Evolutionary conservation across 64 coral and sea anemone genomes (phyloP).

Genomic region (Pocillopora verrucosa): DNA sequence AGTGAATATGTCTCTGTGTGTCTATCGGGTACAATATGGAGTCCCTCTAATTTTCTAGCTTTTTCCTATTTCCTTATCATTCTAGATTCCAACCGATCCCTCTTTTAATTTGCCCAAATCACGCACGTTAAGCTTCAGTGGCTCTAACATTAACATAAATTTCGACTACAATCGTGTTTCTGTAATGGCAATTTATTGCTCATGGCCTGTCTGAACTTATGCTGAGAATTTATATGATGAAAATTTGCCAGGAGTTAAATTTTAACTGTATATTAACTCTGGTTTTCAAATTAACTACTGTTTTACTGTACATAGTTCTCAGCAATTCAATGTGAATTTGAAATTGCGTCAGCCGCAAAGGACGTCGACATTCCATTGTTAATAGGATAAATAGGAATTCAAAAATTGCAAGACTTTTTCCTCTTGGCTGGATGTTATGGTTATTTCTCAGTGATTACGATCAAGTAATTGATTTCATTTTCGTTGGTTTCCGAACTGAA

Average conservation of each 20-base stretch:
- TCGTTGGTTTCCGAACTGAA: background rate
- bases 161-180: background rate
- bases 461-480: background rate
- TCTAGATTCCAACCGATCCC: background rate
- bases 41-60: constrained; percentile 23
- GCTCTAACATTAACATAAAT: background rate
- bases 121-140: background rate
- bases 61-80: background rate
- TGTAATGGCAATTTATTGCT: background rate
- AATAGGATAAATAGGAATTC: background rate
- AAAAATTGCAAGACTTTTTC: too few relatives aligned
- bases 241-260: background rate
- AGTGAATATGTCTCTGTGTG: too few relatives aligned
- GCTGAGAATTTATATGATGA: background rate
- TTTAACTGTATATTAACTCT: background rate
- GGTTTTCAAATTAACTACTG: background rate
- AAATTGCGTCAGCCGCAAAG: background rate
- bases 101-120: background rate
- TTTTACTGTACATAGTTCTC: background rate
- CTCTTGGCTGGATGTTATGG: too few relatives aligned
- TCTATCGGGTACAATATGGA: background rate
- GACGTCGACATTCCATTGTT: background rate
- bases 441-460: too few relatives aligned
- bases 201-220: background rate
- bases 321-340: background rate